Conservation (phyloP, 53 echinoderm and acorn worm genomes). For the Astropecten irregularis region DNA sequence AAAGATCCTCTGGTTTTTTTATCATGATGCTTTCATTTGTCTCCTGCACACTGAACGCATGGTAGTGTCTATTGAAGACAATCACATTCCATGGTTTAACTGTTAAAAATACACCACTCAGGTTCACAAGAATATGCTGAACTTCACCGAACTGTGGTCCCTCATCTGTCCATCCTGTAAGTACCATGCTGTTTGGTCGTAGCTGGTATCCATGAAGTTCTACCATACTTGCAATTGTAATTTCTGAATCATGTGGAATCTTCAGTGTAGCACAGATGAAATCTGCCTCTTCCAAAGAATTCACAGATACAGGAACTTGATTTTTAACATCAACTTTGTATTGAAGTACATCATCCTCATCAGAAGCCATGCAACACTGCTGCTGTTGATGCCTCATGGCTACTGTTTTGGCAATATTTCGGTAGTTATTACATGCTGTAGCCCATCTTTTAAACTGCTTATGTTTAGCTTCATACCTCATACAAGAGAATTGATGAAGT, state of each 20-base stretch:
- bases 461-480: constrained; percentile 59
- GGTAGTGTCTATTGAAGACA: not conserved
- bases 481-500: constrained; percentile 28
- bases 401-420: constrained; percentile 53
- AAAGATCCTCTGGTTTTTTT: not conserved
- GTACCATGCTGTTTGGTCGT: constrained; percentile 24
- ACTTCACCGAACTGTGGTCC: not conserved
- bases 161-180: constrained; percentile 42
- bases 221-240: not conserved
- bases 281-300: not conserved
- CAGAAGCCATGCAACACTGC: not conserved
- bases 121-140: not conserved
- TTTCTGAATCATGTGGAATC: not conserved
- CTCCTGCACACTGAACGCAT: not conserved
- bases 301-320: constrained; percentile 17
- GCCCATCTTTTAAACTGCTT: constrained; percentile 58
- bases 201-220: constrained; percentile 4
- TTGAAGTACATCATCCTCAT: not conserved
- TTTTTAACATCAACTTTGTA: constrained; percentile 1
- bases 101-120: not conserved
- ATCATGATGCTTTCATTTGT: not conserved
- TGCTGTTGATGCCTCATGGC: constrained; percentile 49
- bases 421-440: constrained; percentile 42
- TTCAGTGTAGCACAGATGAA: not conserved
- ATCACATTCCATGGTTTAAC: not conserved